phyloP scores from a whole-genome alignment of 2,888 invertebrate species.

The Chymomyza fuscimana region DNA sequence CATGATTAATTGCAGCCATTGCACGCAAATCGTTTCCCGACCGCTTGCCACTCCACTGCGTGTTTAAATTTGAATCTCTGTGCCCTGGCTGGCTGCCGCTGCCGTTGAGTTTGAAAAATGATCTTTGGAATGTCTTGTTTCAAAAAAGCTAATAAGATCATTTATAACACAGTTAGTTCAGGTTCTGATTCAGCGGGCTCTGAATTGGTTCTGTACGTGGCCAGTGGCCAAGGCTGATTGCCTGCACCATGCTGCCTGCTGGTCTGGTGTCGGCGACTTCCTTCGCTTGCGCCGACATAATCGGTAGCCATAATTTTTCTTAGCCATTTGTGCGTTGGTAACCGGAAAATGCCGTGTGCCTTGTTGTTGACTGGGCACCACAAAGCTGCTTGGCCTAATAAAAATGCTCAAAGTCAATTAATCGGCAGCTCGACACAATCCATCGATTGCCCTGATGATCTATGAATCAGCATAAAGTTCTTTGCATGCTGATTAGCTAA shows the following conservation, averaged over 20 bases:
- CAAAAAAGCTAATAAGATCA: conserved; percentile 75
- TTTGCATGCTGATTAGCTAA: not conserved
- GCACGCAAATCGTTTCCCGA: conserved; percentile 54
- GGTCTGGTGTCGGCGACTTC: conserved; percentile 51
- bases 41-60: conserved; percentile 39
- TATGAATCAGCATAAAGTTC: not conserved
- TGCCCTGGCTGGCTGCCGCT: conserved; percentile 8
- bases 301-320: conserved; percentile 47
- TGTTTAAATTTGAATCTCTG: conserved; percentile 20
- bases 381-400: conserved; percentile 56
- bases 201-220: conserved; percentile 13
- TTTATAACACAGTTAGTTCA: conserved; percentile 73
- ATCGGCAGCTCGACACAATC: conserved; percentile 61
- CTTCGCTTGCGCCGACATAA: conserved; percentile 47
- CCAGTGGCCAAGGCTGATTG: conserved; percentile 9
- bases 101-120: conserved; percentile 62
- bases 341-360: conserved; percentile 10
- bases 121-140: conserved; percentile 72
- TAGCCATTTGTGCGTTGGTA: conserved; percentile 16
- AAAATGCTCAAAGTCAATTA: conserved; percentile 69
- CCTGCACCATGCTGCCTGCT: conserved; percentile 32
- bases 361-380: not conserved
- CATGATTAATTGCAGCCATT: conserved; percentile 71
- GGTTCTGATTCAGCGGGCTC: conserved; percentile 28
- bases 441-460: not conserved